A percentile compares a stretch with the other conserved stretches of the same genome.
These are phyloP conservation scores for Papilio gigon DNA, from an alignment of 2,888 invertebrate genomes.

Conservation along the genomic window DNA sequence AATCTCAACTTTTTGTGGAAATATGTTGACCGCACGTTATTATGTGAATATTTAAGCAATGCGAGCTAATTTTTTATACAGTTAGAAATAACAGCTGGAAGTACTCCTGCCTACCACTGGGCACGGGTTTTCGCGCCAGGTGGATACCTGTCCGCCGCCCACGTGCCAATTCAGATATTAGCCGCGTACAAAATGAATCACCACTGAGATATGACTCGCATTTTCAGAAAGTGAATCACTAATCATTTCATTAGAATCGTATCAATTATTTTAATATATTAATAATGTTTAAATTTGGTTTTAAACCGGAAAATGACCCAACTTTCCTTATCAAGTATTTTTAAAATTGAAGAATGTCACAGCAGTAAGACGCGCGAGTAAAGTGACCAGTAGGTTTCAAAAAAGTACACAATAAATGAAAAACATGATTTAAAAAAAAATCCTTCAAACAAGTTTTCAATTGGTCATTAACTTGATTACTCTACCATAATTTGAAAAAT, in stretches of 20 bases:
- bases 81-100: slow-evolving; percentile 60
- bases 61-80: slow-evolving; percentile 59
- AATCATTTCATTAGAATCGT: slow-evolving; percentile 25
- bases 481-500: slow-evolving; percentile 6
- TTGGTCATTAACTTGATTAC: slow-evolving; percentile 17
- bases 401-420: not conserved
- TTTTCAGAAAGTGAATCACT: slow-evolving; percentile 31
- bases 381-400: not conserved
- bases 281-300: not conserved
- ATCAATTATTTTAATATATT: not conserved
- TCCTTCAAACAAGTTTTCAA: slow-evolving; percentile 12
- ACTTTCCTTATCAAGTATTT: not conserved
- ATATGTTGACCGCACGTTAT: too few species aligned
- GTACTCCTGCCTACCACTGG: slow-evolving; percentile 66
- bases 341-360: not conserved
- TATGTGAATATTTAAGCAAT: slow-evolving; percentile 30
- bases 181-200: slow-evolving; percentile 45
- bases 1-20: too few species aligned
- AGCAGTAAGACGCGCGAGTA: not conserved
- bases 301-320: not conserved
- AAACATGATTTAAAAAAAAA: slow-evolving; percentile 4
- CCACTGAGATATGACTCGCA: slow-evolving; percentile 44
- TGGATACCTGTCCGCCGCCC: slow-evolving; percentile 63
- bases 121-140: too few species aligned
- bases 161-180: slow-evolving; percentile 54